Evolutionary conservation across 1,140 invertebrate species (phyloP), one percentile per base, ranked within the genome.

Genomic region (Nylanderia fulva): DNA sequence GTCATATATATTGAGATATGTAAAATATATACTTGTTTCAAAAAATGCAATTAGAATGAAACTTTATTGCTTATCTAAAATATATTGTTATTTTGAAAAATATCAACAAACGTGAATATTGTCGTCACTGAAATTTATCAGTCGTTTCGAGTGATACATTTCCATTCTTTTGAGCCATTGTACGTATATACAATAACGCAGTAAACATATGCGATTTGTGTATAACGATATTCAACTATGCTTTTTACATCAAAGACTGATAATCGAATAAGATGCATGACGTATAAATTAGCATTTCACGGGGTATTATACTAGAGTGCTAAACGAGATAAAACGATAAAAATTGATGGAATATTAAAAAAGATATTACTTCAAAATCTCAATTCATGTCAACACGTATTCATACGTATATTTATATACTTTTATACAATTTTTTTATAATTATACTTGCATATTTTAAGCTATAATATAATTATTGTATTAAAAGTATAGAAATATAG

Each of bases 51-150:
- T 64, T n/a, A 64, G 29, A 27, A 71, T 71, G 39, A 42, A 11
- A 58, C 7, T 60, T 75, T 58, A 75, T 75, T 58, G 5, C 2
- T 60, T 5, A n/a, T 27, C 29, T 42, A 60, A 75, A 39, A 75
- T 27, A 42, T 60, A 75, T 45, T 6, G 4, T 74, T 39, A 74
- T 74, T 63, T 0, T 60, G 7, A 4, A 66, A 52, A 64, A 75
- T 36, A 27, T 60, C 9, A 75, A 42, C 33, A 58, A 39, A 58
- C 5, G 4, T 21, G 2, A 54, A 54, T 13, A 66, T 79, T 39
- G 8, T 60, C 6, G 27, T 76, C 27, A 71, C 0, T 27, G 9
- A 66, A 79, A 54, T 36, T 79, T 7, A 76, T 5, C n/a, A 24
- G 1, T 64, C 9, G 3, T 13, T 36, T 66, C 8, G 1, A 21